phyloP scores from a whole-genome alignment of 2,888 invertebrate genomes.

The Tipula lateralis region DNA sequence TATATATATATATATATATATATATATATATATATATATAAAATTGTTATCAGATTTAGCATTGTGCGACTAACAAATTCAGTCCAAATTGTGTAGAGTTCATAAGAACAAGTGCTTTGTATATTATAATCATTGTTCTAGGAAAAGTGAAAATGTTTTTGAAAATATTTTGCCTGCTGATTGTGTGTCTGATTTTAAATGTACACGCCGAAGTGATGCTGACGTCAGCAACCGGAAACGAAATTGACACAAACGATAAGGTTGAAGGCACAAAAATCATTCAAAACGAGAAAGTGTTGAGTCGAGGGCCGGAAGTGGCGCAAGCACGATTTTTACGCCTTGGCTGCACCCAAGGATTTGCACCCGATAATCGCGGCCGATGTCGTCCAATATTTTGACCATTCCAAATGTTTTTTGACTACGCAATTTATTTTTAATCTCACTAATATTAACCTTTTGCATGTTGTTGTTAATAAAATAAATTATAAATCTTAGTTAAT shows the following conservation, averaged over 20 bases:
- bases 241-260: not conserved
- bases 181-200: not conserved
- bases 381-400: not conserved
- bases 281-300: not conserved
- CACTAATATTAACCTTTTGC: not conserved
- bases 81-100: not conserved
- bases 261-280: not conserved
- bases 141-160: not conserved
- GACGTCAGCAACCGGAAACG: not conserved
- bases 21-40: too few species aligned
- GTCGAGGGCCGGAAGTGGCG: not conserved
- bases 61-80: not conserved
- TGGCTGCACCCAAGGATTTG: not conserved
- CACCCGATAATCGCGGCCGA: not conserved
- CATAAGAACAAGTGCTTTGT: too few species aligned
- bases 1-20: too few species aligned
- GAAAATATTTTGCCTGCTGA: not conserved
- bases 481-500: too few species aligned
- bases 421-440: not conserved
- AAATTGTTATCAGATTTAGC: too few species aligned
- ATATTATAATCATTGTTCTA: too few species aligned
- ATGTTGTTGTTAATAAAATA: not conserved
- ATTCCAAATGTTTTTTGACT: not conserved
- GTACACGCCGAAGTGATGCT: not conserved
- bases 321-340: not conserved